Base-by-base conservation (phyloP, 2,113 vertebrate genomes). In the Peromyscus polionotus region DNA sequence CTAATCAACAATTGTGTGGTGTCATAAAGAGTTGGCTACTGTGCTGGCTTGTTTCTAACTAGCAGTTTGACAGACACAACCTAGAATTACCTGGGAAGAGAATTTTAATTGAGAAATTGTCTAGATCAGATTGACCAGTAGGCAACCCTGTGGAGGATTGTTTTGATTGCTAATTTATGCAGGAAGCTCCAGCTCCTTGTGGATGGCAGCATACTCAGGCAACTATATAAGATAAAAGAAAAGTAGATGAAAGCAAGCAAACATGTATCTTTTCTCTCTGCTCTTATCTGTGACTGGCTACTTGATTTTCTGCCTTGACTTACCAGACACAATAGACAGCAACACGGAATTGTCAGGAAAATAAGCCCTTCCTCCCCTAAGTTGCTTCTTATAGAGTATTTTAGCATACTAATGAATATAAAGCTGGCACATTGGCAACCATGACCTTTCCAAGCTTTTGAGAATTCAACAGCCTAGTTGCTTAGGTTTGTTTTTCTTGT, bases 361-460 rank as follows among this genome's bases (percentile, higher is more conserved):
- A 39, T 61, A 5, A 70, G 11, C 0, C n/a, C 17, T 81, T 1
- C 19, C 3, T 36, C 7, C 22, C 0, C 31, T 48, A 63, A 42
- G 59, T 42, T 63, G n/a, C 24, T 63, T 65, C 39, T 65, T 31
- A 4, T 42, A 10, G 54, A n/a, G 22, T 22, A 59, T 83, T 83
- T 59, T 57, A 59, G 33, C 54, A 83, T 2, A 59, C 33, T 4
- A 24, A 24, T 19, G 5, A 5, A 72, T 39, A 72, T n/a, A 13
- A 72, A n/a, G 36, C 13, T 42, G 42, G 39, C 19, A 75, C 12
- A 20, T 61, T 81, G 28, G n/a, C 39, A 42, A n/a, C 14, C 13
- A 84, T 31, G 6, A 0, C 6, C 8, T 42, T 59, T 22, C 5
- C 65, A 59, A 51, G 11, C 3, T 51, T 59, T 39, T 85, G 72